Conservation (phyloP, 2,888 invertebrate genomes). For the Automeris io region DNA sequence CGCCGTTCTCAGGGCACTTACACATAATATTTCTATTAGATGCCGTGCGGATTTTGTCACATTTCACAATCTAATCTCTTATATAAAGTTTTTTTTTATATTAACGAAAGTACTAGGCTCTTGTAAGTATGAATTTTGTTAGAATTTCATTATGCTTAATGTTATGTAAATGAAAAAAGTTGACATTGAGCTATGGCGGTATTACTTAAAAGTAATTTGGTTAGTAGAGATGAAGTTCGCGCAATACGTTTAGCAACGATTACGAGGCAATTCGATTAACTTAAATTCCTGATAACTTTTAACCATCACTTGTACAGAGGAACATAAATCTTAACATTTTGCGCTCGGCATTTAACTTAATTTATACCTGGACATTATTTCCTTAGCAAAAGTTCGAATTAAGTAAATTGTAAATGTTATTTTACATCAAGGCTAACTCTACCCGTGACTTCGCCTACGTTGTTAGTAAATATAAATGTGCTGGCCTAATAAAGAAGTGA, state of each 20-base stretch:
- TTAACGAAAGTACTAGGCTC: background rate
- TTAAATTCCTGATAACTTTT: slow-evolving; percentile 61
- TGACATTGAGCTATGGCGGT: slow-evolving; percentile 44
- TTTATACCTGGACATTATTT: background rate
- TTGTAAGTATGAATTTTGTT: slow-evolving; percentile 1
- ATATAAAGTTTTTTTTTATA: background rate
- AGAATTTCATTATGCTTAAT: slow-evolving; percentile 9
- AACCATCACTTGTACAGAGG: slow-evolving; percentile 26
- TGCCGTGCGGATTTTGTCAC: too few species aligned
- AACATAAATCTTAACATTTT: slow-evolving; percentile 7
- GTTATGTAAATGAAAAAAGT: slow-evolving; percentile 51
- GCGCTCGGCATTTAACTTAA: background rate
- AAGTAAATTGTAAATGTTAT: too few species aligned
- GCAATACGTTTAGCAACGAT: slow-evolving; percentile 62
- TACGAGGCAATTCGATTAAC: slow-evolving; percentile 63
- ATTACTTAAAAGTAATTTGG: slow-evolving; percentile 49
- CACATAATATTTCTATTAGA: too few species aligned
- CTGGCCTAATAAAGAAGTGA: too few species aligned
- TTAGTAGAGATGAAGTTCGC: slow-evolving; percentile 56
- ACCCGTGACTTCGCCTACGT: too few species aligned
- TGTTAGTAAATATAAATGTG: too few species aligned
- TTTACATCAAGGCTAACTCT: too few species aligned
- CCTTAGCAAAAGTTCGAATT: background rate
- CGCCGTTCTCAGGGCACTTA: too few species aligned
- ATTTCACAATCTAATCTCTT: too few species aligned